These are phyloP conservation scores for Drosophila leonis DNA, from an alignment of 2,888 invertebrate species.

Conservation along the genomic window DNA sequence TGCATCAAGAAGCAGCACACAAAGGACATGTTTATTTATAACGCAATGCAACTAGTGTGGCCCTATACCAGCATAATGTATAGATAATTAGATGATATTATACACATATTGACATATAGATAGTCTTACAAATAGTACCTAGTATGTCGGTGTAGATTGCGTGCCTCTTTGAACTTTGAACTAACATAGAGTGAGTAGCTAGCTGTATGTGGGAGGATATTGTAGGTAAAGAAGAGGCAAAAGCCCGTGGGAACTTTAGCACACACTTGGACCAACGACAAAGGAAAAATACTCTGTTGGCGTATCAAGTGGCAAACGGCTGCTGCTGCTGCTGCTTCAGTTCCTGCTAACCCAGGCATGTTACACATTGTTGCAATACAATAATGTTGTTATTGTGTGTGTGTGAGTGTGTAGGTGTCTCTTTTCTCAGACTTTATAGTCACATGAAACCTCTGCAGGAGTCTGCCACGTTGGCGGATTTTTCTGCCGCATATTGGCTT, in stretches of 20 bases:
- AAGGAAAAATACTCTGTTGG: slow-evolving; percentile 32
- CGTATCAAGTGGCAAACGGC: slow-evolving; percentile 62
- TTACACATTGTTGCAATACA: slow-evolving; percentile 57
- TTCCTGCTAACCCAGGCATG: slow-evolving; percentile 32
- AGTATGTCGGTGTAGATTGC: neutral
- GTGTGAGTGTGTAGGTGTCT: slow-evolving; percentile 8
- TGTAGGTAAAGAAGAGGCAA: slow-evolving; percentile 57
- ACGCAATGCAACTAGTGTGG: slow-evolving; percentile 23
- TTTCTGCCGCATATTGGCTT: slow-evolving; percentile 75
- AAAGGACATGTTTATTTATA: slow-evolving; percentile 31
- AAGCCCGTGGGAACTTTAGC: slow-evolving; percentile 51
- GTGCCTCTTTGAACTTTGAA: slow-evolving; percentile 12
- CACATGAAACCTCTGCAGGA: slow-evolving; percentile 35
- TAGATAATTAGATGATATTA: slow-evolving; percentile 50
- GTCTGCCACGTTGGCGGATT: slow-evolving; percentile 68
- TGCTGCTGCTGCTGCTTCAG: slow-evolving; percentile 7
- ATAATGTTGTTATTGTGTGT: slow-evolving; percentile 47
- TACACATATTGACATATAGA: neutral
- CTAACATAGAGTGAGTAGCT: neutral
- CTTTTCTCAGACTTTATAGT: slow-evolving; percentile 24
- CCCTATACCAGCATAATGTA: slow-evolving; percentile 19
- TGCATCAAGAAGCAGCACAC: neutral
- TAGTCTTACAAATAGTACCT: neutral
- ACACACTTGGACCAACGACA: slow-evolving; percentile 20
- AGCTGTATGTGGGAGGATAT: slow-evolving; percentile 3